Evolutionary conservation across 2,797 vertebrate genomes (phyloP), one percentile per base, ranked within the genome.

Genomic region (Triplophysa yarkandensis): DNA sequence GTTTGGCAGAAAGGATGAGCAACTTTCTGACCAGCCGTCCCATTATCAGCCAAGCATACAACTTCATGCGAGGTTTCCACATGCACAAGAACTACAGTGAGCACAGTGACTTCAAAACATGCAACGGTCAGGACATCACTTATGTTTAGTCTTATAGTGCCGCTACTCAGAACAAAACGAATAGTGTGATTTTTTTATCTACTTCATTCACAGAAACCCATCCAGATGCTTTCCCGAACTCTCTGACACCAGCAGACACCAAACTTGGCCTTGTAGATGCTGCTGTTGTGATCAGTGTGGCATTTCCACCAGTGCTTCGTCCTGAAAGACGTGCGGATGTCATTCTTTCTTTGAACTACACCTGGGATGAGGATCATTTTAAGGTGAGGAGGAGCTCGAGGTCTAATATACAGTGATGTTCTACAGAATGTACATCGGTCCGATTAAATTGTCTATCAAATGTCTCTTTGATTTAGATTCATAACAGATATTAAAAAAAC

Each of bases 271-370:
- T 96, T 68, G 91, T 95, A 54, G 94, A 96, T 28, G 89, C 91
- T 41, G 94, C 92, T 16, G 90, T 93, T 46, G 2, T 46, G n/a
- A 6, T 46, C 44, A 46, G 9, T 74, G 88, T 87, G 6, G 91
- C 91, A 0, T 94, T 94, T 79, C 89, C 90, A 0, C 88, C 95
- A 65, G 78, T 90, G 21, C 83, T 95, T 67, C 85, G 87, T 43
- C 83, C 92, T 13, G 87, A 92, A 76, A 88, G 94, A 76, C 81
- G 84, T 0, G 91, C 93, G 46, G 90, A 95, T 81, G 66, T 96
- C 81, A 91, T 95, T 61, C 79, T 96, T 68, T 94, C 90, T 17
- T 90, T 95, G 32, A 92, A 90, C 86, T 94, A 92, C 71, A 91
- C 94, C 27, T 92, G 93, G 92, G 61, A 83, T 0, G 36, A 63